phyloP scores from a whole-genome alignment of 2,888 invertebrate genomes.

The Latrodectus elegans region DNA sequence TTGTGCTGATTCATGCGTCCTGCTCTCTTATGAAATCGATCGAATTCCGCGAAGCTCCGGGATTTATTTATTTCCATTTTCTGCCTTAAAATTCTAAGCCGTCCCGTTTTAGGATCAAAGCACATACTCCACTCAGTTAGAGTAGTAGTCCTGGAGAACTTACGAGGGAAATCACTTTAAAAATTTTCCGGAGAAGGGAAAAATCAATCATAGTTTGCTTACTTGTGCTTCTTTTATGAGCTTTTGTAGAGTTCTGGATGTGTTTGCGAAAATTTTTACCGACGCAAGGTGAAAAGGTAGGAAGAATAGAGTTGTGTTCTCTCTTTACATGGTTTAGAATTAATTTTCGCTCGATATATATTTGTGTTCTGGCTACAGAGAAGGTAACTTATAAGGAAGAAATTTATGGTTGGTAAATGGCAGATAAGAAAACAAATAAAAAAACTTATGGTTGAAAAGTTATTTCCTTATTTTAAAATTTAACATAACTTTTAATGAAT shows the following conservation, averaged over 20 bases:
- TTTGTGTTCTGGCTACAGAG: neutral
- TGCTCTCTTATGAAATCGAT: conserved; percentile 40
- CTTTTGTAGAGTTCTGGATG: neutral
- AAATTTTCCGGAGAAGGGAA: conserved; percentile 10
- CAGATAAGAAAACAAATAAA: no score
- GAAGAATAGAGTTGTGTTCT: neutral
- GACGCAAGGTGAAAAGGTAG: neutral
- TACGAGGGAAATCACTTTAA: conserved; percentile 34
- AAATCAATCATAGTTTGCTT: conserved; percentile 41
- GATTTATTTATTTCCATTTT: conserved; percentile 50
- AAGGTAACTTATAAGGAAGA: neutral
- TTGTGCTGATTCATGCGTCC: conserved; percentile 44
- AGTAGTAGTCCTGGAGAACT: conserved; percentile 27
- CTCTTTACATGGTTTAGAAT: neutral
- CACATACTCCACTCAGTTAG: conserved; percentile 24
- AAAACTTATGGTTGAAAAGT: no score
- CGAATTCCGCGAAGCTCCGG: conserved; percentile 31
- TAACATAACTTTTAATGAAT: no score
- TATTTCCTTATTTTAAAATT: no score
- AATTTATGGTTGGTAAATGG: neutral
- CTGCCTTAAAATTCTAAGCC: conserved; percentile 23
- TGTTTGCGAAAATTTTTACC: neutral
- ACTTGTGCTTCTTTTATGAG: neutral
- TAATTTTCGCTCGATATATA: neutral
- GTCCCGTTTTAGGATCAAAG: conserved; percentile 37